A percentile compares a stretch with the other conserved stretches of the same genome.
phyloP scores from a whole-genome alignment of 2,113 vertebrate species.

The Dascyllus trimaculatus region DNA sequence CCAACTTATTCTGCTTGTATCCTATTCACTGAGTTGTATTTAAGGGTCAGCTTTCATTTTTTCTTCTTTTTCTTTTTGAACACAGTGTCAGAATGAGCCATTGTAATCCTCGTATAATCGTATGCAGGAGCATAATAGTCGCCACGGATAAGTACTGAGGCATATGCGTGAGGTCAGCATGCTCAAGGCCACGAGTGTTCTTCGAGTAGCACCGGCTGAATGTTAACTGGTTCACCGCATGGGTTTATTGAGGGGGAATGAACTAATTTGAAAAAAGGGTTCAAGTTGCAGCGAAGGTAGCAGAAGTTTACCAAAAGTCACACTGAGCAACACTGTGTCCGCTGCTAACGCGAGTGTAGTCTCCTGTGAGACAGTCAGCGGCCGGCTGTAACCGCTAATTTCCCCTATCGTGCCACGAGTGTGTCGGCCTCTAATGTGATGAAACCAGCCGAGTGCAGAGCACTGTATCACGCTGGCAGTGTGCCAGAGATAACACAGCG shows the following conservation, averaged over 20 bases:
- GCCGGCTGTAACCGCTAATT: constrained; percentile 68
- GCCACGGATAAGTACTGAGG: constrained; percentile 10
- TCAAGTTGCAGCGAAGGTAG: constrained; percentile 5
- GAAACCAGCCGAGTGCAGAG: constrained; percentile 70
- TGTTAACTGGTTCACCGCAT: background rate
- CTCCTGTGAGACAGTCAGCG: constrained; percentile 53
- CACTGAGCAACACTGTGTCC: constrained; percentile 23
- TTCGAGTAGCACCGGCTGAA: background rate
- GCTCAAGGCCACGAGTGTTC: background rate
- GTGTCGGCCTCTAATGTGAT: constrained; percentile 73
- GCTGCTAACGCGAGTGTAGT: constrained; percentile 44
- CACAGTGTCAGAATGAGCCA: background rate
- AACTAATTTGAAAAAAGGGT: constrained; percentile 13
- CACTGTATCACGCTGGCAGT: constrained; percentile 69
- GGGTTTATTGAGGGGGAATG: constrained; percentile 4
- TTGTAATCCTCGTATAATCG: constrained; percentile 5
- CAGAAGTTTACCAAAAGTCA: constrained; percentile 42
- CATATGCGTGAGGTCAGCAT: background rate
- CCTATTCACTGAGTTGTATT: background rate
- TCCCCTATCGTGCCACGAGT: constrained; percentile 55
- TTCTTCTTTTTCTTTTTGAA: background rate
- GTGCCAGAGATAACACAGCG: constrained; percentile 72
- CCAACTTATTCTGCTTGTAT: background rate
- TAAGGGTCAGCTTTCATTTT: background rate
- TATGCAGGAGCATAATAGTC: constrained; percentile 10